Evolutionary conservation across 2,113 vertebrate species (phyloP).

Genomic region (Chiloscyllium plagiosum): DNA sequence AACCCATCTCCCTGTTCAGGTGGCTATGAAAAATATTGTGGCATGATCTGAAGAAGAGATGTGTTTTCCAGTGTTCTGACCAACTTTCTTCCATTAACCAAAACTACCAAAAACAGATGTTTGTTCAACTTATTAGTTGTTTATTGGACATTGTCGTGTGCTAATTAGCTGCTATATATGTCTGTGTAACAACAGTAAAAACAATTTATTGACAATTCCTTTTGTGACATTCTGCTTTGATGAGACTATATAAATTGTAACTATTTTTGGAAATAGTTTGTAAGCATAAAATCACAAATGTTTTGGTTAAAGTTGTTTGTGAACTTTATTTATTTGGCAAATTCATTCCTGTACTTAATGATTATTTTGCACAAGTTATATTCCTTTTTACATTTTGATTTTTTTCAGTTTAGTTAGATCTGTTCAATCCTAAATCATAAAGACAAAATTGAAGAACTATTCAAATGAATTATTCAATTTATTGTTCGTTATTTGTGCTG

Average conservation of each 20-base stretch:
- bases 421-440: not conserved
- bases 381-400: not conserved
- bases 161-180: not conserved
- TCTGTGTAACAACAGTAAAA: not conserved
- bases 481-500: not conserved
- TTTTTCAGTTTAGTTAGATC: not conserved
- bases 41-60: not conserved
- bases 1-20: not conserved
- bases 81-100: not conserved
- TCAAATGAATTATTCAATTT: not conserved
- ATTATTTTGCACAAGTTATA: not conserved
- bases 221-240: not conserved
- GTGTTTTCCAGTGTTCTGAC: not conserved
- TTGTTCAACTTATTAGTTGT: not conserved
- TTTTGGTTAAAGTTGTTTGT: not conserved
- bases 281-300: not conserved
- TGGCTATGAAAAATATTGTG: not conserved
- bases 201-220: not conserved
- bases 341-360: not conserved
- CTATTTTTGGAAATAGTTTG: not conserved
- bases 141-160: not conserved
- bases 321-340: not conserved
- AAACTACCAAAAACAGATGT: not conserved
- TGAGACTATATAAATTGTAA: not conserved
- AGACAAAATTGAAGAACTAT: not conserved